Conservation (phyloP, 1,140 invertebrate species). For the Fopius arisanus region DNA sequence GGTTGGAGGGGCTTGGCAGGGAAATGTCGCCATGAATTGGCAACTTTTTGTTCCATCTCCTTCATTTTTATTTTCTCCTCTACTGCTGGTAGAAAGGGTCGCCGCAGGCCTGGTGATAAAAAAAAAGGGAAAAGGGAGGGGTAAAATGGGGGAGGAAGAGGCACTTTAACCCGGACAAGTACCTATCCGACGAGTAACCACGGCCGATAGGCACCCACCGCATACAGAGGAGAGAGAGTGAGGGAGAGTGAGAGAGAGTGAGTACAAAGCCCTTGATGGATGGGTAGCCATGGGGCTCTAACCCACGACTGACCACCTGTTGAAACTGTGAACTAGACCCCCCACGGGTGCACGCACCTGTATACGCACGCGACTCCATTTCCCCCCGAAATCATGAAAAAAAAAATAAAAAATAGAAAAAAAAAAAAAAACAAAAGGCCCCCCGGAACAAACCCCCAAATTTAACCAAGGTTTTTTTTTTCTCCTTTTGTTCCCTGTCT, state of each 20-base stretch:
- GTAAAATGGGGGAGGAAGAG: slow-evolving; percentile 23
- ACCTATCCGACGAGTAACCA: slow-evolving; percentile 38
- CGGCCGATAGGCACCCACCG: slow-evolving; percentile 47
- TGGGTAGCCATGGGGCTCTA: slow-evolving; percentile 57
- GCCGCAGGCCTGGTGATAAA: not conserved
- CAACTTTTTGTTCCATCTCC: slow-evolving; percentile 12
- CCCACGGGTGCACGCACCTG: slow-evolving; percentile 54
- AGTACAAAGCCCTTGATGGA: slow-evolving; percentile 62
- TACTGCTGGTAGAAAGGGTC: slow-evolving; percentile 25
- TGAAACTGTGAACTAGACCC: slow-evolving; percentile 37
- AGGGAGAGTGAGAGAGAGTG: slow-evolving; percentile 46
- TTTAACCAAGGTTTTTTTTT: not conserved
- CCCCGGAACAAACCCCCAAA: not conserved
- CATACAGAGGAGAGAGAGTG: slow-evolving; percentile 32
- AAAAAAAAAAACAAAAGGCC: not conserved
- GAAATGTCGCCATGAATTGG: slow-evolving; percentile 49
- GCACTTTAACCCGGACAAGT: slow-evolving; percentile 37
- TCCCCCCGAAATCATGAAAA: slow-evolving; percentile 39
- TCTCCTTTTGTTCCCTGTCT: not conserved
- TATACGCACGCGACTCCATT: slow-evolving; percentile 50
- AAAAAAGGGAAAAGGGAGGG: slow-evolving; percentile 1
- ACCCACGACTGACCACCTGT: slow-evolving; percentile 62
- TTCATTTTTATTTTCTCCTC: slow-evolving; percentile 1
- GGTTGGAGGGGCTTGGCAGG: slow-evolving; percentile 21
- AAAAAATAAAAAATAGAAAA: not conserved